Evolutionary conservation across 2,888 invertebrate species (phyloP), one percentile per base, ranked within the genome.

Genomic region (Drosophila longiperda): DNA sequence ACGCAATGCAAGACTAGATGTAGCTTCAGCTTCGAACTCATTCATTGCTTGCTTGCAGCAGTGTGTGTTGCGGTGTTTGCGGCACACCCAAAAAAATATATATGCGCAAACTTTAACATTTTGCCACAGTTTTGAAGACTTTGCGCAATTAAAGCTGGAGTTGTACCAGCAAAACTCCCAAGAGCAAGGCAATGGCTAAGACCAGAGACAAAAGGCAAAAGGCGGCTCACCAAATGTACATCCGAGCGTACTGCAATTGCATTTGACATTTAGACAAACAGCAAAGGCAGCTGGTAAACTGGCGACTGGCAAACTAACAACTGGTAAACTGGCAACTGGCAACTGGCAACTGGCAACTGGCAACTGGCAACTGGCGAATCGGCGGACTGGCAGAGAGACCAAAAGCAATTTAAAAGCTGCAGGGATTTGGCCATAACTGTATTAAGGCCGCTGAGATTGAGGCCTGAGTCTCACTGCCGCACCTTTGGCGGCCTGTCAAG

Each of bases 401-500:
- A 74, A 82, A 88, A 76, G 84, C 89, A 87, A 86, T 87, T 88
- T 85, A 77, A 83, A 83, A 90, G 90, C 89, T 89, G 79, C 88
- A 91, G 91, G 91, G 91, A 90, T 80, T 90, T 86, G 80, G 85
- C 87, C 82, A 87, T 89, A 87, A 91, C 91, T 90, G 90, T 89
- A 87, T 86, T 86, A 89, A 82, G 73, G 77, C 77, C 62, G 79
- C 77, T 33, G 73, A 73, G 67, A 52, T 66, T 76, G 70, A 54
- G 58, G 64, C 57, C 73, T 55, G 53, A 66, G 48, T 57, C 36
- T 58, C n/a, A n/a, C 48, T 53, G 84, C 89, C 87, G 87, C 87
- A 87, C 87, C 87, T 87, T 87, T 86, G 88, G 83, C 87, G 82
- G 87, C 83, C 78, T 79, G 89, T 81, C 81, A 86, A 82, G 82